Base-by-base conservation (phyloP, 2,113 vertebrate species). In the Lathamus discolor region DNA sequence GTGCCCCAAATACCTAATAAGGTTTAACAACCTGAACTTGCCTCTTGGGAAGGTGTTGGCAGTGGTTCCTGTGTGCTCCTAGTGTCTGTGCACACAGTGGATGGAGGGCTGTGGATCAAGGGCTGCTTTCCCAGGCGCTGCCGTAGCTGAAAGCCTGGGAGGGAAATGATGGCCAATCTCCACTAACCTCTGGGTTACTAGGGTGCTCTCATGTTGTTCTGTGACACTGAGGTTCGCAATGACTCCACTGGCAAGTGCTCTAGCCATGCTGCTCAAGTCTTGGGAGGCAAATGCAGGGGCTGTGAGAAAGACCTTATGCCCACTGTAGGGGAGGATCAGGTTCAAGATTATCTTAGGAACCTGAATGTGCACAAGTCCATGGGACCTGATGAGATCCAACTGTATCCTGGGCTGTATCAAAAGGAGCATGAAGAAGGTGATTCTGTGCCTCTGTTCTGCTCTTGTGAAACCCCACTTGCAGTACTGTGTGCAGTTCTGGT, bases 11-110 rank as follows among this genome's bases (percentile, higher is more conserved):
- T 8, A 78, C 41, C 88, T 86, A 48, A 55, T 66, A 59, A 72
- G 46, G 57, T 86, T 77, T 86, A 76, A 82, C 73, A 73, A 52
- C 35, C 68, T 89, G 61, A 88, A n/a, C 52, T 76, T 93, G 10
- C 64, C 41, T 74, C 93, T 79, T 0, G 0, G 44, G 57, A 57
- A 75, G 72, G 91, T 48, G 27, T 28, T 90, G 78, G 88, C 64
- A 62, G 62, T 86, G 0, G 0, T 79, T 83, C 51, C 73, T 81
- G 37, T 49, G 70, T 4, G 3, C 52, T 82, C 19, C 33, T 16
- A 3, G 37, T 43, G n/a, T 17, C 49, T 19, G 3, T 2, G 1
- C 72, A 16, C 1, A 0, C 54, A 1, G 8, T 59, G 80, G 31
- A 39, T 46, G 39, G 48, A 84, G 84, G 15, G 37, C 57, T 84